phyloP scores from a whole-genome alignment of 2,797 vertebrate genomes.

The Parambassis ranga region DNA sequence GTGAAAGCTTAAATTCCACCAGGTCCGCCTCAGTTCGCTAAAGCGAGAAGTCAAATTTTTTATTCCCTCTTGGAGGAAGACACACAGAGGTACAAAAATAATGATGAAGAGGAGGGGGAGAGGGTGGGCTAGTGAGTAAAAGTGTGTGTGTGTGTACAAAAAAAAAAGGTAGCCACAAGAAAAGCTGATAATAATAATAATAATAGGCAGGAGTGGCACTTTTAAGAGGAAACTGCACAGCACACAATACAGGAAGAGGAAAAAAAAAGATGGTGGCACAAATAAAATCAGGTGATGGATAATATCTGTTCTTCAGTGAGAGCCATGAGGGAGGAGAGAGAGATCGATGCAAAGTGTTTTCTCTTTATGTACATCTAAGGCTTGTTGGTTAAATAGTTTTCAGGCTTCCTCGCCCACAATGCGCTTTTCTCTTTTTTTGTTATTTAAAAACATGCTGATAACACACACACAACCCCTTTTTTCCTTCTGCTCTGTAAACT shows the following conservation, averaged over 20 bases:
- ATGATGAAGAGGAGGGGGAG: background rate
- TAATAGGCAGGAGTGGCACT: slow-evolving; percentile 77
- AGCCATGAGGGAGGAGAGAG: slow-evolving; percentile 78
- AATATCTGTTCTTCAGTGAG: slow-evolving; percentile 90
- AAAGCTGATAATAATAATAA: slow-evolving; percentile 25
- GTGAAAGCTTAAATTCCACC: slow-evolving; percentile 95
- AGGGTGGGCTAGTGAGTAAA: background rate
- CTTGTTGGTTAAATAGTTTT: slow-evolving; percentile 98
- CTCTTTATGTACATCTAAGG: slow-evolving; percentile 98
- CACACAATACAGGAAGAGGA: slow-evolving; percentile 75
- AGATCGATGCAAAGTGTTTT: slow-evolving; percentile 87
- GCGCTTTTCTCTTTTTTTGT: too few species aligned
- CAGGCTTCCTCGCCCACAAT: slow-evolving; percentile 88
- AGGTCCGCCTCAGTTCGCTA: slow-evolving; percentile 82
- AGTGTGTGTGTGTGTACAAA: slow-evolving; percentile 20
- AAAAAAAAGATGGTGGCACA: slow-evolving; percentile 86
- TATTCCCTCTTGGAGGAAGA: slow-evolving; percentile 79
- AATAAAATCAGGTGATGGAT: slow-evolving; percentile 87
- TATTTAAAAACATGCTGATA: slow-evolving; percentile 54
- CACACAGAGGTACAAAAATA: slow-evolving; percentile 45
- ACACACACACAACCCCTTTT: slow-evolving; percentile 75
- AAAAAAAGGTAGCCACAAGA: slow-evolving; percentile 33
- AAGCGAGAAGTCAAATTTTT: slow-evolving; percentile 76
- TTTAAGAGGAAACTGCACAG: slow-evolving; percentile 76
- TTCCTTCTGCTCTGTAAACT: slow-evolving; percentile 88